Evolutionary conservation across 2,888 invertebrate species (phyloP), one percentile per base, ranked within the genome.

Genomic region (Drosophila villosipedis): DNA sequence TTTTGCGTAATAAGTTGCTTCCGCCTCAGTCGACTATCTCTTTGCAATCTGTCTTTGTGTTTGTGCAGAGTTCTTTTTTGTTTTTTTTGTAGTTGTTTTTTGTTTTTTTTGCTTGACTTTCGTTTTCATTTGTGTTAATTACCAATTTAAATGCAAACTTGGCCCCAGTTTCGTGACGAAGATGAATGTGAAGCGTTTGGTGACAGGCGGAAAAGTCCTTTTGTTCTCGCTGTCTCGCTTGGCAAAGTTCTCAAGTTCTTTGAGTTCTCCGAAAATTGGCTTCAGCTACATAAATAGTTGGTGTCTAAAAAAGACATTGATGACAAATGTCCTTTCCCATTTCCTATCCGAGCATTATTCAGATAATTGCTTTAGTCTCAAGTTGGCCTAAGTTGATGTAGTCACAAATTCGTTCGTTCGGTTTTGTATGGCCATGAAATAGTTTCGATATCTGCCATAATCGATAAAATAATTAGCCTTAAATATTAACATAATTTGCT

Each of bases 81-180:
- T 58, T 66, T 55, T 31, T 43, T 28, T 28, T 28, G 25, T 55
- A 25, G 43, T 31, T 31, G 2, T 49, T 60, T 31, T 41, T 33
- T 55, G 53, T 49, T 28, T 39, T 57, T 47, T 9, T 64, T 54
- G 19, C 52, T 53, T 58, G 73, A 72, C 75, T 83, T 76, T 82
- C 81, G 72, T 73, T 88, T 88, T 80, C 77, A 73, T 72, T 83
- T 73, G 82, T 77, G 86, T 90, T 90, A 90, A 90, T 90, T 90
- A 90, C 90, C 90, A 89, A 89, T 90, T 90, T 90, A 90, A 90
- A 90, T 90, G 90, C 90, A 90, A 90, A 90, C 90, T 86, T 89
- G 78, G 76, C 67, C 81, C 68, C 73, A 67, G 66, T 68, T 74
- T 73, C 65, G 76, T 86, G 89, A 89, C 82, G 86, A 85, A 85